Evolutionary conservation across 2,888 invertebrate species (phyloP), one percentile per base, ranked within the genome.

Genomic region (Pristionchus mayeri): DNA sequence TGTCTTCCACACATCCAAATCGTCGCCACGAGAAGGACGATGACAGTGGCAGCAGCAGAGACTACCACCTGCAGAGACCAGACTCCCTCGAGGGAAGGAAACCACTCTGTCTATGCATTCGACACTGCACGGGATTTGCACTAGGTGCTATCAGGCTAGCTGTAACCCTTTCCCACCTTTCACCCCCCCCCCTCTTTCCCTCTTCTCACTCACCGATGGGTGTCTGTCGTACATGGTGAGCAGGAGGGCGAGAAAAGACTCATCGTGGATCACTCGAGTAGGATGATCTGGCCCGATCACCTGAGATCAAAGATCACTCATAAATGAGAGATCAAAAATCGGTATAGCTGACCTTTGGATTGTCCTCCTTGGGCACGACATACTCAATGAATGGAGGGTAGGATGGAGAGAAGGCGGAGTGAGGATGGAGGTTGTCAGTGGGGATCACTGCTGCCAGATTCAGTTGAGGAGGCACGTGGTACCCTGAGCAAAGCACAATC

Each of bases 1-100:
- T 89, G 89, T 84, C 89, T 76, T 63, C 90, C 90, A 83, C 89
- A 90, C 86, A 88, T 86, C 88, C 90, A 91, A 13, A 91, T 86
- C 2, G 86, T 87, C 2, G 88, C 86, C 3, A 88, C n/a, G 1
- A 90, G 9, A 9, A 91, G 80, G 1, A 85, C 86, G n/a, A 88
- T 16, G 3, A 90, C 34, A 7, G 87, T 84, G 9, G 84, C 84
- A 13, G 86, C 34, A 3, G 86, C 60, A 40, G 37, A 30, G 34
- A 80, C 21, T 21, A 57, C 57, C 48, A 80, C 57, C 80, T 80
- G 57, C 0, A 57, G n/a, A n/a, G n/a, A n/a, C n/a, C n/a, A n/a
- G n/a, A n/a, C n/a, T n/a, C n/a, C n/a, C n/a, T n/a, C n/a, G n/a
- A 34, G 16, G 3, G 21, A 75, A 11, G 40, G 30, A 27, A 13